Conservation (phyloP, 2,113 vertebrate species). For the Otus sunia region DNA sequence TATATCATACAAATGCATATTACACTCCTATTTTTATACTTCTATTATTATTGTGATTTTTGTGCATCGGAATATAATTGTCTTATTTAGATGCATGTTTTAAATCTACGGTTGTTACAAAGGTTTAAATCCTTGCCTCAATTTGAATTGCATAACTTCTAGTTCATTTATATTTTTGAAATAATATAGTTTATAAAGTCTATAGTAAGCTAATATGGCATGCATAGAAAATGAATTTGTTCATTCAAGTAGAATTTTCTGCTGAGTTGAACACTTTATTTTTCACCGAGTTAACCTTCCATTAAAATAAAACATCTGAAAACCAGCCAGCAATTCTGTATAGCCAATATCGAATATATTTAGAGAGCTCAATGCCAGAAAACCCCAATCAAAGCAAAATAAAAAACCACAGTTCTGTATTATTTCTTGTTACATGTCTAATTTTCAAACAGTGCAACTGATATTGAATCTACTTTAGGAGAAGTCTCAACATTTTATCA, state of each 20-base stretch:
- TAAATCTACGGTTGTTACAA: conserved; percentile 21
- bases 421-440: not conserved
- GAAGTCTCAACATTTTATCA: not conserved
- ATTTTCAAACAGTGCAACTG: not conserved
- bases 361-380: not conserved
- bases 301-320: conserved; percentile 52
- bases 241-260: conserved; percentile 67
- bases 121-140: conserved; percentile 9
- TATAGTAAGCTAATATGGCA: conserved; percentile 32
- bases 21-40: not conserved
- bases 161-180: conserved; percentile 46
- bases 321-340: conserved; percentile 12
- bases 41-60: conserved; percentile 23
- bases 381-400: not conserved
- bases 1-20: not conserved
- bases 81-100: conserved; percentile 31
- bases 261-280: conserved; percentile 48
- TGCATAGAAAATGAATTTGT: conserved; percentile 57
- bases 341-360: conserved; percentile 11
- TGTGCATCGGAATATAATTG: conserved; percentile 19
- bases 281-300: conserved; percentile 45
- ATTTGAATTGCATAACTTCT: conserved; percentile 42
- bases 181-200: conserved; percentile 30
- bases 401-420: not conserved
- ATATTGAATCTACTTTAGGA: not conserved